A percentile compares a stretch with the other conserved stretches of the same genome.
These are phyloP conservation scores for Channa maculata DNA, from an alignment of 2,113 vertebrate species.

Conservation along the genomic window DNA sequence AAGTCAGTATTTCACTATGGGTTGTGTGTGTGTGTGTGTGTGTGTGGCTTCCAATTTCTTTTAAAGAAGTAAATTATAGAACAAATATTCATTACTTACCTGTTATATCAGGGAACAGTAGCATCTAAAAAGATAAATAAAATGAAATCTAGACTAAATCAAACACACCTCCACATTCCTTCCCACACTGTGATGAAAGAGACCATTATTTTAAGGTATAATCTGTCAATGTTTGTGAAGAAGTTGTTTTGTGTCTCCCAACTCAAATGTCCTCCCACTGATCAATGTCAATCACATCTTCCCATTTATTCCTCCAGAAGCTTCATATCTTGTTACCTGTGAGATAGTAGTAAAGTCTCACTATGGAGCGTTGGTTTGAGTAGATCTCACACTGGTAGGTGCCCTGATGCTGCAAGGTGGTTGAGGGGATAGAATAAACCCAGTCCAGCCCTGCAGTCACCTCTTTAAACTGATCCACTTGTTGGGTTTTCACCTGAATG, in stretches of 20 bases:
- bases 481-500: constrained; percentile 68
- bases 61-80: background rate
- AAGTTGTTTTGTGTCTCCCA: background rate
- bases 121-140: background rate
- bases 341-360: constrained; percentile 78
- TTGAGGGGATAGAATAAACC: constrained; percentile 74
- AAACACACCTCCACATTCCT: background rate
- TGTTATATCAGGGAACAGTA: background rate
- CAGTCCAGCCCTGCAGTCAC: constrained; percentile 74
- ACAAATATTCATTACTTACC: background rate
- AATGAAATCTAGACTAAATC: background rate
- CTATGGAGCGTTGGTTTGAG: constrained; percentile 67
- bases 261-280: background rate
- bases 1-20: background rate
- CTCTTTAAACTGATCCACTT: constrained; percentile 75
- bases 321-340: constrained; percentile 50
- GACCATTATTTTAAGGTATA: background rate
- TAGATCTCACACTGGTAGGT: constrained; percentile 85
- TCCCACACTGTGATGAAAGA: too few relatives aligned
- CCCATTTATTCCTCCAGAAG: background rate
- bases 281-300: background rate
- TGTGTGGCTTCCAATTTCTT: background rate
- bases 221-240: background rate
- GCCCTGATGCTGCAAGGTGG: constrained; percentile 72
- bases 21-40: too few relatives aligned